Evolutionary conservation across 2,888 invertebrate genomes (phyloP).

Genomic region (Silvanus unidentatus): DNA sequence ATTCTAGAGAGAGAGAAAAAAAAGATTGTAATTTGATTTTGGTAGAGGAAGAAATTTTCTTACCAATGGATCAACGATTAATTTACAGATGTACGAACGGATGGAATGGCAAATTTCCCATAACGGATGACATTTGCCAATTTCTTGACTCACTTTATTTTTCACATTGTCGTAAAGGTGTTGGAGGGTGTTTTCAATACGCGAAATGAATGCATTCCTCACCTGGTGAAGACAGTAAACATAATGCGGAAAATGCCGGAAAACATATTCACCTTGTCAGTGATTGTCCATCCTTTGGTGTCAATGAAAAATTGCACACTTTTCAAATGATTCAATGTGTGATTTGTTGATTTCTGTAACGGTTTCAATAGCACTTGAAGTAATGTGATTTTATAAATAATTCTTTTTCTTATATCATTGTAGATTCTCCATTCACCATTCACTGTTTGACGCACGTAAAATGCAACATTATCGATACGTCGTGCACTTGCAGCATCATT

Average conservation of each 20-base stretch:
- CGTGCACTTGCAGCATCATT: constrained; percentile 64
- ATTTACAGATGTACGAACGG: constrained; percentile 57
- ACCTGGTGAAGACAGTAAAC: constrained; percentile 20
- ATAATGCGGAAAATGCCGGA: not conserved
- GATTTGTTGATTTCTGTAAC: constrained; percentile 65
- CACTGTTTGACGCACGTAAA: constrained; percentile 51
- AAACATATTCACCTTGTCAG: constrained; percentile 54
- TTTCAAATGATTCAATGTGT: constrained; percentile 66
- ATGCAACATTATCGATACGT: constrained; percentile 65
- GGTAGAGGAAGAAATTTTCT: constrained; percentile 21
- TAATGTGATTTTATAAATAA: constrained; percentile 70
- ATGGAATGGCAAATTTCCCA: constrained; percentile 64
- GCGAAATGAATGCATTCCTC: constrained; percentile 22
- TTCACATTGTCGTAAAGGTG: constrained; percentile 56
- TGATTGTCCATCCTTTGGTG: constrained; percentile 64
- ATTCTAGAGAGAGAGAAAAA: constrained; percentile 34
- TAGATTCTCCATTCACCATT: too few species aligned
- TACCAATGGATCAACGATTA: constrained; percentile 62
- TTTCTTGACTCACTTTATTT: constrained; percentile 55
- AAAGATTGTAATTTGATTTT: constrained; percentile 1
- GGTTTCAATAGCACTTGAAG: constrained; percentile 68
- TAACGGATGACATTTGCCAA: constrained; percentile 66
- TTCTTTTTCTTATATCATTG: constrained; percentile 64
- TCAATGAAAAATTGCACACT: constrained; percentile 73
- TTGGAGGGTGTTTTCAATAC: constrained; percentile 48